Conservation (phyloP, 2,797 vertebrate genomes). For the Coccyzus lansbergi region DNA sequence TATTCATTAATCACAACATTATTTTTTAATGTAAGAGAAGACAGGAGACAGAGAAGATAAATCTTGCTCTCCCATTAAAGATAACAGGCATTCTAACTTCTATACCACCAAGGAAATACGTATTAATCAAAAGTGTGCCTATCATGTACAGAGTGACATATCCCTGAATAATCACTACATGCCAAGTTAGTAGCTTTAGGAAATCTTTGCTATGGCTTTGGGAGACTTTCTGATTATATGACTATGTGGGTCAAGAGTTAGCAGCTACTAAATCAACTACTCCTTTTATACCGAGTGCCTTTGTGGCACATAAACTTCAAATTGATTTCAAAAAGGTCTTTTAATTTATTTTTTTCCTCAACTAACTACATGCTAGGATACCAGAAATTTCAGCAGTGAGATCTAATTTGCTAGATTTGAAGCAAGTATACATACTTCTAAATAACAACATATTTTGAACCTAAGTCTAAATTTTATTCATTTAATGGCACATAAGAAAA, state of each 20-base stretch:
- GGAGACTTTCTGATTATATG: not conserved
- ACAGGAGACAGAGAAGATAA: constrained; percentile 32
- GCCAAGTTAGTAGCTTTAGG: not conserved
- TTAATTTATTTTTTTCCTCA: not conserved
- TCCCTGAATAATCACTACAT: not conserved
- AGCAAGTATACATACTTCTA: not conserved
- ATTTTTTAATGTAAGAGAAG: constrained; percentile 57
- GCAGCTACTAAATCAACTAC: not conserved
- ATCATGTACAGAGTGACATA: constrained; percentile 12
- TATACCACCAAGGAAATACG: not conserved
- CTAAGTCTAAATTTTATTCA: not conserved
- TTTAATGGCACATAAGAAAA: not conserved
- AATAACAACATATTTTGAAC: not conserved
- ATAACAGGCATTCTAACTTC: constrained; percentile 50
- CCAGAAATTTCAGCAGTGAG: not conserved
- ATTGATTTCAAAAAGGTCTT: not conserved
- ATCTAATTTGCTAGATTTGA: not conserved
- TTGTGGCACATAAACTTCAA: not conserved
- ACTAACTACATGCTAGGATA: not conserved
- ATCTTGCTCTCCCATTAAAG: constrained; percentile 47
- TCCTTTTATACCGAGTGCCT: not conserved
- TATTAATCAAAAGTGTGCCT: constrained; percentile 30
- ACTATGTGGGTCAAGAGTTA: not conserved
- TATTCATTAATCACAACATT: constrained; percentile 57
- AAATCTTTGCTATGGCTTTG: not conserved